Percentiles rank a stretch among this genome's conserved stretches.
phyloP scores from a whole-genome alignment of 2,113 vertebrate genomes.

The Lagopus leucura region DNA sequence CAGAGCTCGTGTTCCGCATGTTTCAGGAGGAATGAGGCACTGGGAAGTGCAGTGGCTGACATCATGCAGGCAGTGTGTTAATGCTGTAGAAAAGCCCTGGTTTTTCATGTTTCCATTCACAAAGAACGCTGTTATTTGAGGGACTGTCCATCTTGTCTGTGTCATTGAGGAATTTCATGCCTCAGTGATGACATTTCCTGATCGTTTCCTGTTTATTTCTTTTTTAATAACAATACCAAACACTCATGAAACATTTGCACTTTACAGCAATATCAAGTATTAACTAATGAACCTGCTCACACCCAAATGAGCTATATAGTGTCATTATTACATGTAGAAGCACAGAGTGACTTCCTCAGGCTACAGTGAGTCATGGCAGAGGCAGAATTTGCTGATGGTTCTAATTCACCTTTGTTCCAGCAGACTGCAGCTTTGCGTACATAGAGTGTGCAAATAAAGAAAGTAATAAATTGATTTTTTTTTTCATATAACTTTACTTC shows the following conservation, averaged over 20 bases:
- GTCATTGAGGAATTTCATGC: background rate
- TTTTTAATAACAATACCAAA: slow-evolving; percentile 42
- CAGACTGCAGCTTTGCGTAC: background rate
- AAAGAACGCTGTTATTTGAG: background rate
- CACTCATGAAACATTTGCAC: slow-evolving; percentile 39
- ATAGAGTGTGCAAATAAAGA: background rate
- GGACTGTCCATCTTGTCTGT: background rate
- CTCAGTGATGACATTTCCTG: slow-evolving; percentile 20
- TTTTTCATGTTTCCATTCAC: background rate
- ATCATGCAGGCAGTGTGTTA: rapidly evolving
- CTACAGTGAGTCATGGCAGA: slow-evolving; percentile 34
- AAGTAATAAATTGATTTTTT: no score
- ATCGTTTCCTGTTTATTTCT: slow-evolving; percentile 66
- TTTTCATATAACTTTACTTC: background rate
- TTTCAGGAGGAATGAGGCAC: background rate
- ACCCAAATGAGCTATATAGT: slow-evolving; percentile 1
- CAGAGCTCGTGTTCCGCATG: rapidly evolving
- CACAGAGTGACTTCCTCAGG: slow-evolving; percentile 32
- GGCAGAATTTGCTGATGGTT: background rate
- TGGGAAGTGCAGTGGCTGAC: background rate
- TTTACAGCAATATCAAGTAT: slow-evolving; percentile 41
- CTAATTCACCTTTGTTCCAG: background rate
- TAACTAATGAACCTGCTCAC: slow-evolving; percentile 60
- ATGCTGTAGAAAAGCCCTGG: background rate
- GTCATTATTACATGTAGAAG: background rate